Base-by-base conservation (phyloP, 1,140 invertebrate species). In the Ostrea denselamellosa region DNA sequence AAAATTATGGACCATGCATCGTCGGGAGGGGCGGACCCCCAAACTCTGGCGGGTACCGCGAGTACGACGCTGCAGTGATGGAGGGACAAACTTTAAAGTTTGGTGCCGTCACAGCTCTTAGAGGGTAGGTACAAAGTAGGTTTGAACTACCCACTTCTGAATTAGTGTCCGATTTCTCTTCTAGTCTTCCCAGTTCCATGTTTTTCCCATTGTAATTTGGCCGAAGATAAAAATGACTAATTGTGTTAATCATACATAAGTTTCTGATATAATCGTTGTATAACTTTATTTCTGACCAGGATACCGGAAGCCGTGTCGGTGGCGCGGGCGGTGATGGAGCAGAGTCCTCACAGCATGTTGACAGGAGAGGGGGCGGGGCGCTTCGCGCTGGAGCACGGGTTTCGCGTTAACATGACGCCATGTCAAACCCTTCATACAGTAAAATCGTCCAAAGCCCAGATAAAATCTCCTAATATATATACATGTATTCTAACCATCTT, bases 61-160 rank as follows among this genome's bases (percentile, higher is more conserved):
- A 93, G 81, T 86, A 89, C 54, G 92, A 93, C 86, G 92, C 91
- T 12, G 92, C 92, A 52, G 88, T 93, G 12, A 93, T 93, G 92
- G 83, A 90, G 28, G 92, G 92, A 44, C 34, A 12, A 10, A 58
- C 85, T n/a, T 65, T 91, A 14, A 71, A 53, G 12, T 93, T 92
- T 91, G 92, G 91, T 17, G 91, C 90, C 51, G 92, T 93, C 22
- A 91, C 91, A 14, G 91, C 92, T 19, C 85, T 93, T 12, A 77
- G 90, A 86, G 90, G 92, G 92, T 93, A 62, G 54, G 53, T 56
- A 22, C 28, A 44, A 54, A 51, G 19, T 51, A 62, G 34, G 34
- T 44, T 84, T 81, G 44, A 22, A 17, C 17, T 25, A 58, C 19
- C n/a, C n/a, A n/a, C n/a, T n/a, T n/a, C n/a, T n/a, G n/a, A n/a